Evolutionary conservation across 2,113 vertebrate genomes (phyloP).

Genomic region (Pedionomus torquatus): DNA sequence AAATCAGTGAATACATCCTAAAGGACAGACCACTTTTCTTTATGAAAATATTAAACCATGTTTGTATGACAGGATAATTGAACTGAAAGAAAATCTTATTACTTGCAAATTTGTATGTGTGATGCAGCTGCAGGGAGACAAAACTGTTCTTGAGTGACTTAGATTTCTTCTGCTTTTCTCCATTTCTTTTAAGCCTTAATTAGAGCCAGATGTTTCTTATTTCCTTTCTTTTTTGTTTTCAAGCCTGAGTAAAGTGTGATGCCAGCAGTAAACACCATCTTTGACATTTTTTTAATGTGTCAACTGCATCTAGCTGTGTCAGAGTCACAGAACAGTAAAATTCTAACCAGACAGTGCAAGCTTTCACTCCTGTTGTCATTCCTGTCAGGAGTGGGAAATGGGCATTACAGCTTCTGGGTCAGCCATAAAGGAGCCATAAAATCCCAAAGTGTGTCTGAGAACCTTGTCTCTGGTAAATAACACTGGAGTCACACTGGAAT

Average conservation of each 20-base stretch:
- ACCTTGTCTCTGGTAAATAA: neutral
- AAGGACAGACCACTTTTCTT: neutral
- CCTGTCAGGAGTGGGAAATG: rapidly evolving
- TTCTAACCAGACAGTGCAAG: neutral
- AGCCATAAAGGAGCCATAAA: neutral
- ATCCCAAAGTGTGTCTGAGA: neutral
- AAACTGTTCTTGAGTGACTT: neutral
- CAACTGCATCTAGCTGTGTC: neutral
- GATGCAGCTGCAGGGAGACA: neutral
- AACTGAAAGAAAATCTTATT: neutral
- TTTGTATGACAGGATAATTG: neutral
- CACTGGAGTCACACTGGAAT: neutral
- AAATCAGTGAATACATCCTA: neutral
- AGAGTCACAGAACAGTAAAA: neutral
- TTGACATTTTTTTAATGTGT: neutral
- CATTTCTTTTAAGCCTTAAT: conserved; percentile 11
- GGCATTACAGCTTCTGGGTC: neutral
- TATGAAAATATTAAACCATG: neutral
- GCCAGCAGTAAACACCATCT: conserved; percentile 35
- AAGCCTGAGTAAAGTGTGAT: neutral
- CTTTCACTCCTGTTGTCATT: neutral
- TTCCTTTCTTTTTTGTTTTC: conserved; percentile 29
- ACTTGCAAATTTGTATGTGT: neutral
- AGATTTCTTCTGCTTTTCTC: neutral
- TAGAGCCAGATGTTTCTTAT: conserved; percentile 39